Conservation (phyloP, 2,888 invertebrate species). For the Laothoe populi region DNA sequence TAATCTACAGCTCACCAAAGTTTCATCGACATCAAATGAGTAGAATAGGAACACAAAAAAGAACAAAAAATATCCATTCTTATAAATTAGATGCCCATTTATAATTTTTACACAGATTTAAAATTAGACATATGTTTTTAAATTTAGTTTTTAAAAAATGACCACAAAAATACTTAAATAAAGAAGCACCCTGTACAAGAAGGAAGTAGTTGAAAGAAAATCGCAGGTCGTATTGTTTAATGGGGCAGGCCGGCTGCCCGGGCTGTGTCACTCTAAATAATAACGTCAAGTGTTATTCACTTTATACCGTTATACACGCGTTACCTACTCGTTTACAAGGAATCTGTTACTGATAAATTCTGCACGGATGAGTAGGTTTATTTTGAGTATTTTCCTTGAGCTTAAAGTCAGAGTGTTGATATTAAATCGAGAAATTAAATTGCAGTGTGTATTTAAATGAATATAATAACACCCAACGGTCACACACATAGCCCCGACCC, state of each 20-base stretch:
- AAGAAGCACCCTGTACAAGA: constrained; percentile 30
- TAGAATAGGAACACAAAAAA: no score
- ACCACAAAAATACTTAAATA: background rate
- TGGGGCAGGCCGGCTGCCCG: constrained; percentile 45
- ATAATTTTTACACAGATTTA: no score
- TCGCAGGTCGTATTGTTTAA: constrained; percentile 64
- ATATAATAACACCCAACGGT: no score
- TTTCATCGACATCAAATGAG: no score
- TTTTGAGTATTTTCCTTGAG: background rate
- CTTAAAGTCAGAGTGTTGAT: background rate
- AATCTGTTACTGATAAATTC: constrained; percentile 1
- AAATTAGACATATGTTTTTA: no score
- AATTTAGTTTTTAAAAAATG: no score
- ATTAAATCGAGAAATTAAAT: no score
- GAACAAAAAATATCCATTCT: no score
- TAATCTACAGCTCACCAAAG: no score
- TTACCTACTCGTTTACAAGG: constrained; percentile 10
- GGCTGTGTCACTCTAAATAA: constrained; percentile 62
- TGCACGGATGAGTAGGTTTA: background rate
- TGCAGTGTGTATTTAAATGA: no score
- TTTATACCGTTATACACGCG: constrained; percentile 48
- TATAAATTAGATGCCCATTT: no score
- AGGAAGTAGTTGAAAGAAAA: constrained; percentile 52
- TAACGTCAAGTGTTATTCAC: constrained; percentile 54
- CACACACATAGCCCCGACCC: no score